These are phyloP conservation scores for Penaeus chinensis DNA, from an alignment of 1,140 invertebrate species.

Conservation along the genomic window DNA sequence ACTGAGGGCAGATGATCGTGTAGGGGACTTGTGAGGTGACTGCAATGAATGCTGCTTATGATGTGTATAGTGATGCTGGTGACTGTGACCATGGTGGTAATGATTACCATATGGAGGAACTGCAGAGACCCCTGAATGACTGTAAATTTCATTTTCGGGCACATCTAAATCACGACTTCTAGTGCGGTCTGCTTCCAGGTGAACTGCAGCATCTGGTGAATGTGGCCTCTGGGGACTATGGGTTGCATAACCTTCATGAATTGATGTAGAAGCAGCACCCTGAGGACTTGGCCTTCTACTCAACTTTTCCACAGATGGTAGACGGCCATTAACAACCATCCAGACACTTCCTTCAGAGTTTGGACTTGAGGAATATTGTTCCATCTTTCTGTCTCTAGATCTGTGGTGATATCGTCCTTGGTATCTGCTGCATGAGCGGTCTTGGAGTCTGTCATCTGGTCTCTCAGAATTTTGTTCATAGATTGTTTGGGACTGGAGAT, in stretches of 20 bases:
- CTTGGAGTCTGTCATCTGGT: slow-evolving; percentile 28
- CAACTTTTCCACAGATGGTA: slow-evolving; percentile 9
- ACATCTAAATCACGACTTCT: slow-evolving; percentile 12
- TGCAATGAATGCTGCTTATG: not conserved
- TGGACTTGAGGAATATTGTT: slow-evolving; percentile 13
- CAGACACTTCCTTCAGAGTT: slow-evolving; percentile 31
- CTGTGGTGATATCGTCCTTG: not conserved
- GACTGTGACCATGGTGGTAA: slow-evolving; percentile 33
- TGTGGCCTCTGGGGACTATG: slow-evolving; percentile 4
- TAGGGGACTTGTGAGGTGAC: not conserved
- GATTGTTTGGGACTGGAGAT: slow-evolving; percentile 18
- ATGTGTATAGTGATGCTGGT: slow-evolving; percentile 5
- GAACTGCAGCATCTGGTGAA: slow-evolving; percentile 43
- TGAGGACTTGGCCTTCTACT: slow-evolving; percentile 35
- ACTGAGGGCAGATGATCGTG: slow-evolving; percentile 9
- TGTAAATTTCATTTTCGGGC: slow-evolving; percentile 12
- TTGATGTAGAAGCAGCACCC: slow-evolving; percentile 25
- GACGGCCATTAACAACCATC: slow-evolving; percentile 40
- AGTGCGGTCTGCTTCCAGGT: slow-evolving; percentile 22
- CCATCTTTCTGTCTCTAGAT: not conserved
- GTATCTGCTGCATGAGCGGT: slow-evolving; percentile 28
- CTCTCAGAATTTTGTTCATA: slow-evolving; percentile 24
- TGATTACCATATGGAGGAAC: not conserved
- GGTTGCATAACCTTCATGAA: not conserved
- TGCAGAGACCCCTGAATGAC: not conserved